Base-by-base conservation (phyloP, 92 coral and sea anemone species). In the Phymanthus crucifer region DNA sequence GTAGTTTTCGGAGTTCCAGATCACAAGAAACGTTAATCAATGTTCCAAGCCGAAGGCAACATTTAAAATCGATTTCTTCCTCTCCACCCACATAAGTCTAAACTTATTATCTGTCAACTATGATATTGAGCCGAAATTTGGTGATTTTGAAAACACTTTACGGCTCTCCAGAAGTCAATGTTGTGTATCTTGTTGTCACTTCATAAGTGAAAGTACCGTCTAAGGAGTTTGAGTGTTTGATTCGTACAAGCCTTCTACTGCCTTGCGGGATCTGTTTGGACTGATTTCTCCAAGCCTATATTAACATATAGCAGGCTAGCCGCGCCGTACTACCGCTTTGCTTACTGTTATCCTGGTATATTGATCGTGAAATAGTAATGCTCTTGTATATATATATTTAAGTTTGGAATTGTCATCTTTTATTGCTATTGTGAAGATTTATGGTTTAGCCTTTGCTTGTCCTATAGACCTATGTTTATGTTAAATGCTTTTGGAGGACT, bases 101-200 rank as follows among this genome's bases (percentile, higher is more conserved):
- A 61, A 77, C 57, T 32, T 35, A 64, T 48, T 35, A 64, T 77
- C 29, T 77, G 58, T 77, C 81, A 36, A 36, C 71, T 36, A 18
- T 17, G 81, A 77, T 77, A 77, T 77, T 77, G 81, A 57, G 45
- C 65, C 52, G 72, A 61, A 77, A 37, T 27, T 77, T 77, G 58
- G 56, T 12, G 35, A 11, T 32, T 75, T 40, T 77, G 68, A 77
- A 37, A 29, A 77, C 81, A 61, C 81, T 77, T 56, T 45, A 64
- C n/a, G 68, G 47, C 79, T 70, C 72, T 77, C 65, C 72, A 77
- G 32, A 38, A 61, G 72, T 77, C 65, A 77, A 77, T 27, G 68
- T 61, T 61, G 68, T 61, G 68, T 61, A 12, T 61, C 68, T 11
- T 61, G 34, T 61, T 61, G 68, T 61, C 68, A 61, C 68, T 61